These are phyloP conservation scores for Falcaria lacertinaria DNA, from an alignment of 2,888 invertebrate species.

Conservation along the genomic window DNA sequence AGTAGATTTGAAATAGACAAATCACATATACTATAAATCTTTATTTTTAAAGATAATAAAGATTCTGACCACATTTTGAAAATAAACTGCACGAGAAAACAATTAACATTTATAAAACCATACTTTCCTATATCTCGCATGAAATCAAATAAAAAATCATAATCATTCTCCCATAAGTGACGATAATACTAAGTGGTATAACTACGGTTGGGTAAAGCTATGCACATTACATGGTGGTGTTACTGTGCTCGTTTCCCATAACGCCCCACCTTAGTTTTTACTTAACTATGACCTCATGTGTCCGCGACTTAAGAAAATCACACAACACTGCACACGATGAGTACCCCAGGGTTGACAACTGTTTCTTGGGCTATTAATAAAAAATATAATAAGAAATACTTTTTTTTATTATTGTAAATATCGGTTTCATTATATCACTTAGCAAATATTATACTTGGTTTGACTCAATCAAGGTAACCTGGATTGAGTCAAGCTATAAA, in stretches of 20 bases:
- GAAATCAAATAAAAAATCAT: constrained; percentile 20
- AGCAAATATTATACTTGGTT: too few species aligned
- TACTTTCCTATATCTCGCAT: not conserved
- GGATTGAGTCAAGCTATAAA: too few species aligned
- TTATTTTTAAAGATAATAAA: too few species aligned
- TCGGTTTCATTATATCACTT: too few species aligned
- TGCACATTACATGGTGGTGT: constrained; percentile 61
- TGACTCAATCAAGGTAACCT: too few species aligned
- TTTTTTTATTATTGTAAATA: not conserved
- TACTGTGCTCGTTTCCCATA: constrained; percentile 79
- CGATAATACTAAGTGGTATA: constrained; percentile 55
- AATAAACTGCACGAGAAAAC: too few species aligned
- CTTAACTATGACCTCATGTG: constrained; percentile 79
- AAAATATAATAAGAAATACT: constrained; percentile 2
- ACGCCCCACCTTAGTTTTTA: constrained; percentile 76
- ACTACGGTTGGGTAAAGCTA: constrained; percentile 64
- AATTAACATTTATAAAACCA: too few species aligned
- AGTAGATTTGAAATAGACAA: too few species aligned
- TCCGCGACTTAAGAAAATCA: constrained; percentile 79
- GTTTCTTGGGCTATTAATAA: not conserved
- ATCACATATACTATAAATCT: too few species aligned
- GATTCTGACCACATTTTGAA: too few species aligned
- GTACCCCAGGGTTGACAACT: constrained; percentile 50
- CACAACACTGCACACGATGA: constrained; percentile 59
- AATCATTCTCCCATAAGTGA: constrained; percentile 41